A percentile compares a stretch with the other conserved stretches of the same genome.
Conservation (phyloP, 23 tunicate species). For the Oikopleura vanhoeffeni region DNA sequence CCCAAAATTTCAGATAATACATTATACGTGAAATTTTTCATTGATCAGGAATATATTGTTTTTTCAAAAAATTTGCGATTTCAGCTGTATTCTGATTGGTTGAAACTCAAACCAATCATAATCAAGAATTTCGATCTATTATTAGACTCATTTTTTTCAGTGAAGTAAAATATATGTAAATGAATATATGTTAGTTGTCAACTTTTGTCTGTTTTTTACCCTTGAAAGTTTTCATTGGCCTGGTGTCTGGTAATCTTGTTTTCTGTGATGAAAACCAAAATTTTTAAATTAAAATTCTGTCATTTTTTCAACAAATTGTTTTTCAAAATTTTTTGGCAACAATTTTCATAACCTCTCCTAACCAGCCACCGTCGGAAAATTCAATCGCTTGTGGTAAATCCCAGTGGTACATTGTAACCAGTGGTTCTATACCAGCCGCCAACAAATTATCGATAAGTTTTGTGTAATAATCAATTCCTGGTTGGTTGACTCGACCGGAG, state of each 20-base stretch:
- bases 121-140: too few relatives aligned
- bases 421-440: slow-evolving; percentile 47
- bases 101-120: too few relatives aligned
- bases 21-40: too few relatives aligned
- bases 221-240: slow-evolving; percentile 14
- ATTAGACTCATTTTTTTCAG: too few relatives aligned
- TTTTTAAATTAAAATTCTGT: background rate
- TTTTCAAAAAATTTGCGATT: too few relatives aligned
- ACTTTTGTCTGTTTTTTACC: slow-evolving; percentile 58
- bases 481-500: slow-evolving; percentile 23
- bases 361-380: background rate
- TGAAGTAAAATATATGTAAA: too few relatives aligned
- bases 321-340: background rate
- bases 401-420: slow-evolving; percentile 83
- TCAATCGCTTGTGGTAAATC: slow-evolving; percentile 62
- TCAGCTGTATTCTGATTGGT: too few relatives aligned
- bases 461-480: slow-evolving; percentile 76
- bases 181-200: too few relatives aligned
- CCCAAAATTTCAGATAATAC: too few relatives aligned
- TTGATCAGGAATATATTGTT: too few relatives aligned
- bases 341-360: too few relatives aligned
- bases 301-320: background rate
- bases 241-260: background rate
- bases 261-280: background rate
- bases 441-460: slow-evolving; percentile 35